Conservation (phyloP, 1,140 invertebrate species). For the Geopemphigus sp. region DNA sequence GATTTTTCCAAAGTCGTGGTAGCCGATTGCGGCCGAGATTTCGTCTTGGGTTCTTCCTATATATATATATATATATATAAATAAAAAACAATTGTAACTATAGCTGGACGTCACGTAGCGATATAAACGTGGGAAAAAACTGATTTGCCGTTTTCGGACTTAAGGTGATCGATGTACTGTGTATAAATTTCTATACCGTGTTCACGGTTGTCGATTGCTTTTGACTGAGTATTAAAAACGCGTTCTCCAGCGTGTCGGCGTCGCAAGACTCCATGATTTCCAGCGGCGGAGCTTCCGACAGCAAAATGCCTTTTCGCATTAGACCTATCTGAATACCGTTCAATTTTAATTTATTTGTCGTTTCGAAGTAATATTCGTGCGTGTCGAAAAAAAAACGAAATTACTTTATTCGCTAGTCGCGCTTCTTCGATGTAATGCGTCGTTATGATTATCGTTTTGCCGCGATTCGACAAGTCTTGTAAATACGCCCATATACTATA, state of each 20-base stretch:
- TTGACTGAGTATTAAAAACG: slow-evolving; percentile 61
- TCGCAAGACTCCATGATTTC: slow-evolving; percentile 57
- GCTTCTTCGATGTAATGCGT: slow-evolving; percentile 68
- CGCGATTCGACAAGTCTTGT: slow-evolving; percentile 57
- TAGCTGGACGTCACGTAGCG: too few relatives aligned
- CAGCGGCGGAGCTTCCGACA: slow-evolving; percentile 63
- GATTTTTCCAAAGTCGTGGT: slow-evolving; percentile 24
- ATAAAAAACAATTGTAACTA: too few relatives aligned
- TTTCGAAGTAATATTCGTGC: too few relatives aligned
- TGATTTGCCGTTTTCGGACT: too few relatives aligned
- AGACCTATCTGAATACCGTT: slow-evolving; percentile 59
- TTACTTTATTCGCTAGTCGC: slow-evolving; percentile 59
- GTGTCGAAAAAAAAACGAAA: neutral
- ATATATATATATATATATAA: slow-evolving; percentile 4
- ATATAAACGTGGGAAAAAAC: too few relatives aligned
- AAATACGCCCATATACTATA: slow-evolving; percentile 65
- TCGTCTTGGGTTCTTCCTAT: neutral
- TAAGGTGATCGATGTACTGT: too few relatives aligned
- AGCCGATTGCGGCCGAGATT: neutral
- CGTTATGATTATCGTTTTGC: slow-evolving; percentile 60
- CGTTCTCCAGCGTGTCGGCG: slow-evolving; percentile 61
- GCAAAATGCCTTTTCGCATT: slow-evolving; percentile 63
- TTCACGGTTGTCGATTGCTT: slow-evolving; percentile 40
- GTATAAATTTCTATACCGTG: neutral
- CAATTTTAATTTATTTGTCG: neutral